Conservation (phyloP, 1,140 invertebrate genomes). For the Brachystomella parvula region DNA sequence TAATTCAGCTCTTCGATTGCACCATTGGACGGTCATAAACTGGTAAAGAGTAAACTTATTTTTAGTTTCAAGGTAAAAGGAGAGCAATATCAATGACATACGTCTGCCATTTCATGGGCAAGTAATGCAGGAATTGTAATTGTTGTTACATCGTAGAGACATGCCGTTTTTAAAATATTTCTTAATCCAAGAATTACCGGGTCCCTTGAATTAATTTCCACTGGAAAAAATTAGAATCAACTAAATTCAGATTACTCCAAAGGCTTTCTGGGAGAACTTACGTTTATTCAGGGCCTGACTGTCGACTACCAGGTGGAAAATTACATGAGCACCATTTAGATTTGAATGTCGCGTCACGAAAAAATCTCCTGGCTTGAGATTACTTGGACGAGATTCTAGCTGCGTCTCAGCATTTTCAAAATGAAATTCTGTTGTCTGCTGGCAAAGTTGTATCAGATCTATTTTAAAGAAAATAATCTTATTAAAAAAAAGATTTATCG, state of each 20-base stretch:
- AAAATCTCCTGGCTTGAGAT: conserved; percentile 77
- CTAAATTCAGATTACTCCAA: conserved; percentile 47
- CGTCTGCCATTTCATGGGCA: conserved; percentile 88
- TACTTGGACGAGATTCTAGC: conserved; percentile 52
- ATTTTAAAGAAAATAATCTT: neutral
- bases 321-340: conserved; percentile 82
- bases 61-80: neutral
- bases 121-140: conserved; percentile 87
- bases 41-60: conserved; percentile 42
- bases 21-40: conserved; percentile 96
- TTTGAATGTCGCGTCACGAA: conserved; percentile 94
- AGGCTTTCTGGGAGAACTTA: too few species aligned
- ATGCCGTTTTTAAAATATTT: conserved; percentile 89
- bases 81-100: conserved; percentile 42
- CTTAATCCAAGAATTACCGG: conserved; percentile 88
- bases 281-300: conserved; percentile 44
- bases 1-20: conserved; percentile 86
- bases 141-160: conserved; percentile 84
- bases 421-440: conserved; percentile 74
- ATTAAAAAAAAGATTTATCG: neutral
- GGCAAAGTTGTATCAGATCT: conserved; percentile 56
- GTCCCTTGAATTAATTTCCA: conserved; percentile 91
- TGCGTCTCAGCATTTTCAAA: conserved; percentile 79
- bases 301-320: conserved; percentile 88
- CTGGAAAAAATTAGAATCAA: conserved; percentile 42